These are phyloP conservation scores for Cyphotilapia sp. DNA, from an alignment of 2,113 vertebrate genomes.

Conservation along the genomic window DNA sequence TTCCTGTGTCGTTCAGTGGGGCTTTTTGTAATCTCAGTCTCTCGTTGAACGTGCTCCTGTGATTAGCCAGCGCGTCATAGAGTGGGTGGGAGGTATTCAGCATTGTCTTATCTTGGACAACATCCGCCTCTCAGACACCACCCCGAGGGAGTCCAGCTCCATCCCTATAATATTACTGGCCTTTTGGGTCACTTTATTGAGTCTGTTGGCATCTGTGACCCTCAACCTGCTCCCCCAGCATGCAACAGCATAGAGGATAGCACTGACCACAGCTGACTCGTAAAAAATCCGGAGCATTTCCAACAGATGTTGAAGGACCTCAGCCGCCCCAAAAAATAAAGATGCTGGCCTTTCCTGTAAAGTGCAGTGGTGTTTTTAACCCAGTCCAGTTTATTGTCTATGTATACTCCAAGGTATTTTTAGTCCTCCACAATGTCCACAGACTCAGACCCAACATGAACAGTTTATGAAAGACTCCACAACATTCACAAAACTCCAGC, in stretches of 20 bases:
- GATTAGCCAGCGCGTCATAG: not conserved
- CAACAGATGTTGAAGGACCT: not conserved
- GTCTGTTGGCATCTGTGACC: not conserved
- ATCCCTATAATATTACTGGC: not conserved
- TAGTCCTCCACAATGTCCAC: not conserved
- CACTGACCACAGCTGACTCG: not conserved
- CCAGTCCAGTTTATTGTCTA: not conserved
- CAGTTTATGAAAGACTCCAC: not conserved
- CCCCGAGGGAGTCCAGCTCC: not conserved
- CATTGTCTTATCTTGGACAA: not conserved
- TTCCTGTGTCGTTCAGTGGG: rapidly evolving
- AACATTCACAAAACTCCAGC: not conserved
- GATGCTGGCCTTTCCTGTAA: not conserved
- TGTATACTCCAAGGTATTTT: not conserved
- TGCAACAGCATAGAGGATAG: not conserved
- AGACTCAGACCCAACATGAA: not conserved
- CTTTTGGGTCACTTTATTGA: not conserved
- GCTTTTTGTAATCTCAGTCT: not conserved
- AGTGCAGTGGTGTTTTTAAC: not conserved
- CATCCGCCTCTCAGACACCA: not conserved
- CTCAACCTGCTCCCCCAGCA: not conserved
- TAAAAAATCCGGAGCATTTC: not conserved
- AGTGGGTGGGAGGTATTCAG: not conserved
- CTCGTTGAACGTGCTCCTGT: not conserved
- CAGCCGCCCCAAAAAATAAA: not conserved